Evolutionary conservation across 1,140 invertebrate genomes (phyloP).

Genomic region (Drosophila eugracilis): DNA sequence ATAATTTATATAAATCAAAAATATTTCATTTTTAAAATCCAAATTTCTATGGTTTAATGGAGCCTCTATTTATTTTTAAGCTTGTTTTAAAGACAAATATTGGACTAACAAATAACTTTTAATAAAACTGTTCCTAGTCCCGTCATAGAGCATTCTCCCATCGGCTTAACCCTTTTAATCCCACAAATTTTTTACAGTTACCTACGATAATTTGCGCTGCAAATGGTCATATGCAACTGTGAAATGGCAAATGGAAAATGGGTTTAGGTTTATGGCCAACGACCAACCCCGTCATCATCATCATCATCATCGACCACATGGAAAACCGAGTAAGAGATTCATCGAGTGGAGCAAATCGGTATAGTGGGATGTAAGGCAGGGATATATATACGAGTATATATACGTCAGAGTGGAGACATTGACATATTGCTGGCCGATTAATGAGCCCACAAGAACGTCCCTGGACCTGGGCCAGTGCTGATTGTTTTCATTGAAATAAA

Average conservation of each 20-base stretch:
- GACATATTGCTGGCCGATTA: conserved; percentile 75
- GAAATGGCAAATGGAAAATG: conserved; percentile 53
- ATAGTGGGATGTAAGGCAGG: background rate
- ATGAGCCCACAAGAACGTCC: conserved; percentile 51
- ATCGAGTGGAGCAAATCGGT: background rate
- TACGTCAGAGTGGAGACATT: conserved; percentile 57
- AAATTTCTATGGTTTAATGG: too few species aligned
- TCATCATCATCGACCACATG: conserved; percentile 20
- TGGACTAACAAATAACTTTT: background rate
- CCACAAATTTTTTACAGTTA: conserved; percentile 42
- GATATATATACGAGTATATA: background rate
- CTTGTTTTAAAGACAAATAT: background rate
- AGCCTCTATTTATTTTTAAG: too few species aligned
- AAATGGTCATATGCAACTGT: conserved; percentile 45
- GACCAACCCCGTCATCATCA: conserved; percentile 27
- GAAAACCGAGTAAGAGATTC: background rate
- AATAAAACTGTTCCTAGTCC: background rate
- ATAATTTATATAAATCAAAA: too few species aligned
- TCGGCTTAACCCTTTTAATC: background rate
- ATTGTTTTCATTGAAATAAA: conserved; percentile 81
- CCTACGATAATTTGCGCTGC: conserved; percentile 27
- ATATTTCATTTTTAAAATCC: too few species aligned
- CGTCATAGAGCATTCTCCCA: background rate
- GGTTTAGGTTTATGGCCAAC: conserved; percentile 44
- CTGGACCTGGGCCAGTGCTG: conserved; percentile 44